Evolutionary conservation across 2,888 invertebrate species (phyloP), one percentile per base, ranked within the genome.

Genomic region (Lasioglossum figueresi): DNA sequence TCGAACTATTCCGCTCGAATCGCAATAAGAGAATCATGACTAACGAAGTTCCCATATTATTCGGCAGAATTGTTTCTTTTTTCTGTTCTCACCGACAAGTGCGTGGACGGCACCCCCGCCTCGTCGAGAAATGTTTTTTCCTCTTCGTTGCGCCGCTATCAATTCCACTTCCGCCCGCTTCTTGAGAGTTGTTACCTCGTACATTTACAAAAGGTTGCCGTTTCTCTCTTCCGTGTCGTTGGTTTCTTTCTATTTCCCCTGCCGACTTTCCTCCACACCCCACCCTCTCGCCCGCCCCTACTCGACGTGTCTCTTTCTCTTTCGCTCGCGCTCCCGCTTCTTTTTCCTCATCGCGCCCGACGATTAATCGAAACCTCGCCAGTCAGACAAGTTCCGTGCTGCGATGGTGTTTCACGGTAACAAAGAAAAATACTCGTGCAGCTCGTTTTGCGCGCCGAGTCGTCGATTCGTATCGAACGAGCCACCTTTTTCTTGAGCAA

Each of bases 361-460:
- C 84, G 80, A 84, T 85, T 85, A 85, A 85, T 85, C 85, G 85
- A 80, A 80, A 76, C 70, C 76, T 52, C 79, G 76, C 83, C 52
- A 63, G 84, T 84, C 76, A 75, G 80, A 72, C 70, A 68, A 70
- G 79, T 74, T 70, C n/a, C 79, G 59, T 73, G 31, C 56, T 23
- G 71, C 40, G 31, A 73, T 56, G 73, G 78, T 56, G 52, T 76
- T 77, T 59, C 73, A 45, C 23, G 34, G 40, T 71, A 74, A 83
- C 83, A 71, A 77, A 73, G 74, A 84, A 43, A 76, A 40, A 79
- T 74, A 79, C 76, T 73, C 73, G 76, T 56, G 48, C 31, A 16
- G 19, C 70, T 79, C 80, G 72, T 79, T 78, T 74, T 74, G 43
- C 78, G 31, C 43, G 27, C n/a, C 73, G 66, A 68, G 73, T 74